Conservation (phyloP, 2,888 invertebrate species). For the Syrphus vitripennis region DNA sequence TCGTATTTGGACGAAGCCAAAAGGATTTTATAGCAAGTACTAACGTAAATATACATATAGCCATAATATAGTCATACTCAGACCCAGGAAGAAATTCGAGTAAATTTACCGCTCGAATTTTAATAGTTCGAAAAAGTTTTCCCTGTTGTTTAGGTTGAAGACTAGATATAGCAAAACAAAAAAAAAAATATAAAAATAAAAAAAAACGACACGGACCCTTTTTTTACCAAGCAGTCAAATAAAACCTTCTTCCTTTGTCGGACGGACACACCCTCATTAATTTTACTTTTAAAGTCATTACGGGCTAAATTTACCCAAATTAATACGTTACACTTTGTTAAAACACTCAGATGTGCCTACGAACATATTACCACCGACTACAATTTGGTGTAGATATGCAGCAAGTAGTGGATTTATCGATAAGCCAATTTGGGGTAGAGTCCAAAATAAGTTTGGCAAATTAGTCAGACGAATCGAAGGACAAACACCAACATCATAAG, state of each 20-base stretch:
- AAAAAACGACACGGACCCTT: conserved; percentile 54
- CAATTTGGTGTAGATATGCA: conserved; percentile 4
- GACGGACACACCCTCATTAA: conserved; percentile 80
- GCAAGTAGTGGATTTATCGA: conserved; percentile 72
- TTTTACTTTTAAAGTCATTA: conserved; percentile 82
- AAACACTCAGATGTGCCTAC: conserved; percentile 6
- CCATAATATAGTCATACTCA: not conserved
- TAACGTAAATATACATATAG: not conserved
- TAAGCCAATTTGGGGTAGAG: conserved; percentile 65
- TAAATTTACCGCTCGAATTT: conserved; percentile 69
- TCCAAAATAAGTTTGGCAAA: conserved; percentile 77
- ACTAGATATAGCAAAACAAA: not conserved
- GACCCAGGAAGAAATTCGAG: conserved; percentile 38
- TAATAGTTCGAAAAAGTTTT: conserved; percentile 70
- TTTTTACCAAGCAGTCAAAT: conserved; percentile 28
- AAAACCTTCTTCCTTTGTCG: conserved; percentile 19
- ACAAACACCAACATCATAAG: conserved; percentile 33
- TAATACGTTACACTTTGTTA: conserved; percentile 77
- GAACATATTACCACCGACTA: not conserved
- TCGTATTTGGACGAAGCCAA: conserved; percentile 43
- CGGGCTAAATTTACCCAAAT: conserved; percentile 81
- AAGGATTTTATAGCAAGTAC: conserved; percentile 3
- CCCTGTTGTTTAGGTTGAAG: conserved; percentile 51
- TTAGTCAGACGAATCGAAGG: conserved; percentile 75
- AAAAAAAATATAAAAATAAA: not conserved